phyloP scores from a whole-genome alignment of 92 coral and sea anemone species.

The Zoanthus gigantus region DNA sequence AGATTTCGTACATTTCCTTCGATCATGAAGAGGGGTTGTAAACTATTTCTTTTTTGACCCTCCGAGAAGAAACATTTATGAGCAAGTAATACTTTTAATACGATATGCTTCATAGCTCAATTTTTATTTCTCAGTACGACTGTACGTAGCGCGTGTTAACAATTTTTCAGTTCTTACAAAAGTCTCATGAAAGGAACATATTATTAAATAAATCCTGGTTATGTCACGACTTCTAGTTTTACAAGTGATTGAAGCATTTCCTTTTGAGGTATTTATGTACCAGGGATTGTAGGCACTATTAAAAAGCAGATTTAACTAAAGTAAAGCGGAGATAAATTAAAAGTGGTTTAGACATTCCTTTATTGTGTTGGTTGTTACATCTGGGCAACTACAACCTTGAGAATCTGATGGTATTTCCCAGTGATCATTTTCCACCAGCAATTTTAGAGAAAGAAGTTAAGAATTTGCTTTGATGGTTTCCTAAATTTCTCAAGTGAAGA shows the following conservation, averaged over 20 bases:
- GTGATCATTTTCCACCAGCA: background rate
- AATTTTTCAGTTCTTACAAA: background rate
- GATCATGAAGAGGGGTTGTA: no score
- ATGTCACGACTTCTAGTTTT: background rate
- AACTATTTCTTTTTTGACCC: no score
- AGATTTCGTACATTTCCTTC: no score
- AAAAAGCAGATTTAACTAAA: background rate
- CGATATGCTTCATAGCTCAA: no score
- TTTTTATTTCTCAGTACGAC: no score
- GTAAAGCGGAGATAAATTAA: background rate
- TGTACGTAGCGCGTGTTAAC: no score
- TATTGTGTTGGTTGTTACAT: background rate
- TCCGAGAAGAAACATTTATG: no score
- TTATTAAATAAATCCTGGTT: background rate
- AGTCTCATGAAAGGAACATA: background rate
- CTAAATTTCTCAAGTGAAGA: no score
- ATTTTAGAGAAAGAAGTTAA: background rate
- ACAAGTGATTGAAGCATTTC: background rate
- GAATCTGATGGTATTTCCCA: background rate
- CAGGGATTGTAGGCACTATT: background rate
- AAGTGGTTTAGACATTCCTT: background rate
- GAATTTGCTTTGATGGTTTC: background rate
- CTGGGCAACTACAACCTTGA: background rate
- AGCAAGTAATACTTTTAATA: no score
- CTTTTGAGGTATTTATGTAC: constrained; percentile 18